A percentile compares a stretch with the other conserved stretches of the same genome.
Evolutionary conservation across 2,113 vertebrate genomes (phyloP).

Genomic region (Phrynosoma platyrhinos): DNA sequence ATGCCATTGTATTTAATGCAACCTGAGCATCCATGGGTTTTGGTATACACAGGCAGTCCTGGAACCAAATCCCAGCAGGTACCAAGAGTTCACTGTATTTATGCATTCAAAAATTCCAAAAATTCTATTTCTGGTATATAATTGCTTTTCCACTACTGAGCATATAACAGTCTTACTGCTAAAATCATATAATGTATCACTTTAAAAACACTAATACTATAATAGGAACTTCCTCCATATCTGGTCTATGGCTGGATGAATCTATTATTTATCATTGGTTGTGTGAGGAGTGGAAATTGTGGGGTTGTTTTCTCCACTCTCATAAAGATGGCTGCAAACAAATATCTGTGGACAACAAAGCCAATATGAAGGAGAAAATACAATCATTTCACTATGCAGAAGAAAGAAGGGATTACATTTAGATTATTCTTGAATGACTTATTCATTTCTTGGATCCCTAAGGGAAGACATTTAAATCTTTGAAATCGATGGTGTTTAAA

Average conservation of each 20-base stretch:
- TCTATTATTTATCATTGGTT: background rate
- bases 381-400: background rate
- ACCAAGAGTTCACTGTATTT: too few species aligned
- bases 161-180: too few species aligned
- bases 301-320: background rate
- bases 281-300: too few species aligned
- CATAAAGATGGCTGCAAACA: background rate
- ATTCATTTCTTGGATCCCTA: background rate
- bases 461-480: background rate
- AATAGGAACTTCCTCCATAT: background rate
- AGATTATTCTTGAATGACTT: background rate
- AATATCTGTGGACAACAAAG: background rate
- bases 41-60: too few species aligned
- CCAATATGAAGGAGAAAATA: background rate
- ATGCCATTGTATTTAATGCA: too few species aligned
- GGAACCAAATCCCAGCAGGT: too few species aligned
- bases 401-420: background rate
- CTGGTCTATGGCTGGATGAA: background rate
- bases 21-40: too few species aligned
- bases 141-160: too few species aligned
- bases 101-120: too few species aligned
- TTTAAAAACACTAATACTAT: background rate
- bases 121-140: too few species aligned
- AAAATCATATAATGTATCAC: too few species aligned
- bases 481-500: background rate